Percentiles rank a stretch among this genome's conserved stretches.
These are phyloP conservation scores for Pseudococcus viburni DNA, from an alignment of 2,888 invertebrate genomes.

Conservation along the genomic window DNA sequence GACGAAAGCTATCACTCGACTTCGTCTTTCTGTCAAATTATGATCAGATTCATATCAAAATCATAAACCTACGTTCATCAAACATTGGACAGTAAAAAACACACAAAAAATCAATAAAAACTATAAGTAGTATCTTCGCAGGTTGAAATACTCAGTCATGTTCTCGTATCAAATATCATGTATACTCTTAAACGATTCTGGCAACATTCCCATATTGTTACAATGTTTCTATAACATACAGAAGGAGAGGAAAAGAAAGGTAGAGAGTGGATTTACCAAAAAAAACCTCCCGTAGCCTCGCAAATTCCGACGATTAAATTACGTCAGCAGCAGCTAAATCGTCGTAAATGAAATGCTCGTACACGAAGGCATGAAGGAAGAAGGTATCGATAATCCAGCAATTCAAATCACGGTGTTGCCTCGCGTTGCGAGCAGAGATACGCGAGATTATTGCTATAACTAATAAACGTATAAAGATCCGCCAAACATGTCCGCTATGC, in stretches of 20 bases:
- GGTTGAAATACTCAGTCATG: too few species aligned
- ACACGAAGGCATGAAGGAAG: not conserved
- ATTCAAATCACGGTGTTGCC: not conserved
- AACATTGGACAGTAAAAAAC: too few species aligned
- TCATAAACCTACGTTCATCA: too few species aligned
- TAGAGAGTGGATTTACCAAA: not conserved
- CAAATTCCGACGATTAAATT: not conserved
- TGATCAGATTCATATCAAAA: too few species aligned
- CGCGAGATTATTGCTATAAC: not conserved
- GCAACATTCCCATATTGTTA: not conserved
- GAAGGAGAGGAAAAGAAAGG: not conserved
- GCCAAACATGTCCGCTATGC: not conserved
- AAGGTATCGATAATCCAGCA: not conserved
- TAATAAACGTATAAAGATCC: not conserved
- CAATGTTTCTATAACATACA: not conserved
- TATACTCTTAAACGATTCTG: not conserved
- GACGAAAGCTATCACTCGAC: too few species aligned
- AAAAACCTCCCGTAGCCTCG: not conserved
- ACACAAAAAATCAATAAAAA: too few species aligned
- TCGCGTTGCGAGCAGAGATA: not conserved
- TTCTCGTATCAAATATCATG: too few species aligned
- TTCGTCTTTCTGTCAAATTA: too few species aligned
- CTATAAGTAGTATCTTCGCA: too few species aligned
- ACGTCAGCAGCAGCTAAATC: conserved; percentile 1
- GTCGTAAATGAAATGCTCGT: not conserved